These are phyloP conservation scores for Drosophila diplacantha DNA, from an alignment of 2,888 invertebrate genomes.

Conservation along the genomic window DNA sequence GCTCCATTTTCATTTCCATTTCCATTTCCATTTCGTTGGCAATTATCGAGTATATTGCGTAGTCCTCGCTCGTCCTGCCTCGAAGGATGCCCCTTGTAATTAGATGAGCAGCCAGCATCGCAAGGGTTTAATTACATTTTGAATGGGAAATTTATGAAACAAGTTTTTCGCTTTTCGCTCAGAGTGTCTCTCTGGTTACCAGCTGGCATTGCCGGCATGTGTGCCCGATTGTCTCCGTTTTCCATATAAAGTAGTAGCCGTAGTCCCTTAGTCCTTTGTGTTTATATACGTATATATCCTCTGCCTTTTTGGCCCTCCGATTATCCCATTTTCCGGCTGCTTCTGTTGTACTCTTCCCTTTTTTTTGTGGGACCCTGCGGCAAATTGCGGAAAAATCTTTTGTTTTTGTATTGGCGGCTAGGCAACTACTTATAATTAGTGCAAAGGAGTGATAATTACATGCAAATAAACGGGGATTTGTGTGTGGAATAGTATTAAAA, in stretches of 20 bases:
- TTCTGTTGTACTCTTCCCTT: conserved; percentile 4
- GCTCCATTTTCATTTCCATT: conserved; percentile 35
- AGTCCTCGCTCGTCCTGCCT: conserved; percentile 8
- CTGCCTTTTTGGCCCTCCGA: not conserved
- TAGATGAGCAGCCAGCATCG: conserved; percentile 63
- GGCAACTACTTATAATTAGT: conserved; percentile 25
- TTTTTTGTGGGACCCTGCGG: conserved; percentile 16
- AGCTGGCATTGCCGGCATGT: conserved; percentile 59
- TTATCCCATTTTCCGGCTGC: not conserved
- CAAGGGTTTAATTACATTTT: conserved; percentile 72
- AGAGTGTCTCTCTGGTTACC: conserved; percentile 2
- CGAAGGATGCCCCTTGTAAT: conserved; percentile 60
- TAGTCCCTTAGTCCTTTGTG: not conserved
- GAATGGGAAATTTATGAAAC: conserved; percentile 72
- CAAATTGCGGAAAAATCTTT: conserved; percentile 21
- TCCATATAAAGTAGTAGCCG: not conserved
- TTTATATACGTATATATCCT: not conserved
- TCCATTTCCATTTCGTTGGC: conserved; percentile 65
- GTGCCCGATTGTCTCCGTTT: conserved; percentile 55
- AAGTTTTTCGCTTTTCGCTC: conserved; percentile 56
- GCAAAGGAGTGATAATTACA: not conserved
- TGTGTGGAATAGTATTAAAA: not conserved
- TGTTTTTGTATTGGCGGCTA: not conserved
- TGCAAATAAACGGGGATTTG: not conserved
- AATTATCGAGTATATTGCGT: conserved; percentile 67